Conservation (phyloP, 2,888 invertebrate species). For the Melangyna quadrimaculata region DNA sequence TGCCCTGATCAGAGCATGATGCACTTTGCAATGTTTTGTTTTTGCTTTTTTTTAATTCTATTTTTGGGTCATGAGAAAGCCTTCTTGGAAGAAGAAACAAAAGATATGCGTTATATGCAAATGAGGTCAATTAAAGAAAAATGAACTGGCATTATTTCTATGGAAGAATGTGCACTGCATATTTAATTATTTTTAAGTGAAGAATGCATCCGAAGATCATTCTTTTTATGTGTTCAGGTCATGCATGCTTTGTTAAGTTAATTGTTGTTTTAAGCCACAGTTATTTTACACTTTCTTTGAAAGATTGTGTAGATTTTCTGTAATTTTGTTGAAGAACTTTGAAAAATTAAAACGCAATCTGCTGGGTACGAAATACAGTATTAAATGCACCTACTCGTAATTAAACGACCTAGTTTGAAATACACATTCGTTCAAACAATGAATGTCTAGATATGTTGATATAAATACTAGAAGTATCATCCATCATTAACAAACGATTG, state of each 20-base stretch:
- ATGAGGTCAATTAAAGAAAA: slow-evolving; percentile 57
- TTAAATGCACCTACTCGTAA: no score
- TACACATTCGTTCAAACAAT: no score
- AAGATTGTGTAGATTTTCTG: not conserved
- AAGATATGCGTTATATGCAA: slow-evolving; percentile 50
- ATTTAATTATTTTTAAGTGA: slow-evolving; percentile 25
- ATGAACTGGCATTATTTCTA: slow-evolving; percentile 10
- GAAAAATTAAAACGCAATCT: not conserved
- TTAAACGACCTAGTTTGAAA: no score
- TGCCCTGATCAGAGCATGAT: slow-evolving; percentile 6
- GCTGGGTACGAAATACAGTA: no score
- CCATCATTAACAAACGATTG: no score
- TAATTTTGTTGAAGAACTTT: not conserved
- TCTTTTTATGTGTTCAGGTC: not conserved
- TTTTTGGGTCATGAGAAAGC: slow-evolving; percentile 63
- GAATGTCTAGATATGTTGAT: no score
- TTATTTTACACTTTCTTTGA: not conserved
- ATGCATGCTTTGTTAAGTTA: slow-evolving; percentile 1
- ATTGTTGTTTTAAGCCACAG: not conserved
- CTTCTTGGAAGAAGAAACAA: slow-evolving; percentile 1
- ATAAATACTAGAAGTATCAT: no score
- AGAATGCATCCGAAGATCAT: slow-evolving; percentile 13
- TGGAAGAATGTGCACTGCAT: slow-evolving; percentile 3
- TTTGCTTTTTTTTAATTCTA: not conserved
- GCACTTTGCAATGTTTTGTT: slow-evolving; percentile 5